Conservation (phyloP, 2,113 vertebrate genomes). For the Copsychus sechellarum region DNA sequence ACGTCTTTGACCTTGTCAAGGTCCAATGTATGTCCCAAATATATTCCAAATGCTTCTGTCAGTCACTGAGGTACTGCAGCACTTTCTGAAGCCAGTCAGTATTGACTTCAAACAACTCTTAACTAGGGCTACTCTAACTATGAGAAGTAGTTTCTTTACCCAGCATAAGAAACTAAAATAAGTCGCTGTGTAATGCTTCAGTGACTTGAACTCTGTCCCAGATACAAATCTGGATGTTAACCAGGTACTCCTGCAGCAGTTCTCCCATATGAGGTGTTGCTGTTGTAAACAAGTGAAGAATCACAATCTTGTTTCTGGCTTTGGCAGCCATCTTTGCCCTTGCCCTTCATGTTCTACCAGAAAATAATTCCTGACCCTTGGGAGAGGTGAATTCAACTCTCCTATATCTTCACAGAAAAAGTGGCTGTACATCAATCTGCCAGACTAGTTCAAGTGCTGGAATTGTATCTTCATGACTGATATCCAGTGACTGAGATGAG, state of each 20-base stretch:
- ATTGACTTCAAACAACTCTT: neutral
- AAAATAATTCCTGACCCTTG: neutral
- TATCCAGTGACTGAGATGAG: neutral
- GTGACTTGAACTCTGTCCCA: neutral
- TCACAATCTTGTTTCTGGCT: neutral
- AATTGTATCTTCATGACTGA: neutral
- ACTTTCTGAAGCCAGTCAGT: neutral
- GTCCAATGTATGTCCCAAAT: neutral
- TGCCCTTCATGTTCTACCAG: neutral
- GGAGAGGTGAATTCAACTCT: neutral
- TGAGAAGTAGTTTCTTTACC: neutral
- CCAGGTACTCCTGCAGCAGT: neutral
- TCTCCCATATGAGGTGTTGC: neutral
- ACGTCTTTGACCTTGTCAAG: neutral
- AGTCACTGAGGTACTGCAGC: neutral
- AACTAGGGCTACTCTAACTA: rapidly evolving
- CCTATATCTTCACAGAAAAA: rapidly evolving
- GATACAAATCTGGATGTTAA: neutral
- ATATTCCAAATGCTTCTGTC: neutral
- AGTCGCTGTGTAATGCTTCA: neutral
- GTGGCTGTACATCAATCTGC: neutral
- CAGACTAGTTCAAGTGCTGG: neutral
- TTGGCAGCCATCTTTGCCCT: rapidly evolving
- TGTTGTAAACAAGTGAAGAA: neutral
- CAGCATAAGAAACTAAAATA: neutral